These are phyloP conservation scores for Esperia sulphurella DNA, from an alignment of 2,888 invertebrate genomes.

Conservation along the genomic window DNA sequence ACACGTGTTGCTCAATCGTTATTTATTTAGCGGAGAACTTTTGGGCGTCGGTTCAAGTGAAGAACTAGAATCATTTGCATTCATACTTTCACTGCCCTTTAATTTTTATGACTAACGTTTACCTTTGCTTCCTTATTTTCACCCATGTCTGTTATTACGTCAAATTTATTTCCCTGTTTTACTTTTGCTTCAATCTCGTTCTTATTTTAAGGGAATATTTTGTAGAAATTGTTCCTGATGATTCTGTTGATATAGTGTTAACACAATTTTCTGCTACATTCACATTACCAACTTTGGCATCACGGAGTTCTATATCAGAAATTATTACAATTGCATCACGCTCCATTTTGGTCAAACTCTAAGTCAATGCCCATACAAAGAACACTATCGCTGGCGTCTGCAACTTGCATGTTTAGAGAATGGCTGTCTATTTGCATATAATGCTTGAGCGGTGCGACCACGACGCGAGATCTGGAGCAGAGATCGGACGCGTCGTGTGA, in stretches of 20 bases:
- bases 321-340: constrained; percentile 6
- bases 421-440: constrained; percentile 63
- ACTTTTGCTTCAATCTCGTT: too few species aligned
- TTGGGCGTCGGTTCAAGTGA: constrained; percentile 37
- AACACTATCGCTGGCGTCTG: constrained; percentile 41
- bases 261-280: background rate
- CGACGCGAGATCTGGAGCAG: constrained; percentile 65
- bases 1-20: constrained; percentile 52
- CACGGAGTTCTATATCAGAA: constrained; percentile 2
- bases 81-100: background rate
- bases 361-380: constrained; percentile 9
- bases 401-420: constrained; percentile 45
- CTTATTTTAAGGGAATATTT: too few species aligned
- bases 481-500: constrained; percentile 55
- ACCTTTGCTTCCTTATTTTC: too few species aligned
- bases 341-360: constrained; percentile 9
- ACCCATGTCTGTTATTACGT: too few species aligned
- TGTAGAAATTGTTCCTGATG: too few species aligned
- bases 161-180: too few species aligned
- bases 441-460: constrained; percentile 59
- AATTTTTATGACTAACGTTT: background rate
- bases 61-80: background rate
- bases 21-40: constrained; percentile 44
- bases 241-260: background rate
- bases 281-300: background rate